A percentile compares a stretch with the other conserved stretches of the same genome.
Evolutionary conservation across 2,888 invertebrate species (phyloP).

Genomic region (Ectobius pallidus): DNA sequence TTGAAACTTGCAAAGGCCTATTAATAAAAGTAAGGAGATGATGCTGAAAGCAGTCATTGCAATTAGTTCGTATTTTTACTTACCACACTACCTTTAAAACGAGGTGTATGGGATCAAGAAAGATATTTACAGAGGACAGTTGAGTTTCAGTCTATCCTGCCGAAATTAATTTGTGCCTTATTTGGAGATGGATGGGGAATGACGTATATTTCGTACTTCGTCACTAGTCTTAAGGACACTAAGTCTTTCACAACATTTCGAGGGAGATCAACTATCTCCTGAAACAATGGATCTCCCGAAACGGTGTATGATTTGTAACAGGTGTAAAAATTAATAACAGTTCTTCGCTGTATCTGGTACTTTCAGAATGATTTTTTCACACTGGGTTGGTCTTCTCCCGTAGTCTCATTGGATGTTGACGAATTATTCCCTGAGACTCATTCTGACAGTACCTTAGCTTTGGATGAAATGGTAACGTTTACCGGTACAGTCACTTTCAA

Average conservation of each 20-base stretch:
- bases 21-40: too few relatives aligned
- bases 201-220: not conserved
- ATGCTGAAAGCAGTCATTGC: too few relatives aligned
- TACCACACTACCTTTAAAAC: too few relatives aligned
- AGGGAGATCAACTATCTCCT: conserved; percentile 16
- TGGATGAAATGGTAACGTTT: not conserved
- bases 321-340: not conserved
- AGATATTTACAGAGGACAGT: too few relatives aligned
- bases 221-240: not conserved
- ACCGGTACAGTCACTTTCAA: too few relatives aligned
- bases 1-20: too few relatives aligned
- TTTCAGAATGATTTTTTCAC: too few relatives aligned
- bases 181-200: not conserved
- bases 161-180: not conserved
- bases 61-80: too few relatives aligned
- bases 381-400: too few relatives aligned
- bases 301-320: not conserved
- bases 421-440: not conserved
- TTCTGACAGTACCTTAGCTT: not conserved
- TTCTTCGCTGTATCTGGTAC: not conserved
- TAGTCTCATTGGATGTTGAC: too few relatives aligned
- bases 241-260: not conserved
- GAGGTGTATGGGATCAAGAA: too few relatives aligned
- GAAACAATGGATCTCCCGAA: not conserved
- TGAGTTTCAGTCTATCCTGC: too few relatives aligned